Base-by-base conservation (phyloP, 2,797 vertebrate species). In the Coluber constrictor region DNA sequence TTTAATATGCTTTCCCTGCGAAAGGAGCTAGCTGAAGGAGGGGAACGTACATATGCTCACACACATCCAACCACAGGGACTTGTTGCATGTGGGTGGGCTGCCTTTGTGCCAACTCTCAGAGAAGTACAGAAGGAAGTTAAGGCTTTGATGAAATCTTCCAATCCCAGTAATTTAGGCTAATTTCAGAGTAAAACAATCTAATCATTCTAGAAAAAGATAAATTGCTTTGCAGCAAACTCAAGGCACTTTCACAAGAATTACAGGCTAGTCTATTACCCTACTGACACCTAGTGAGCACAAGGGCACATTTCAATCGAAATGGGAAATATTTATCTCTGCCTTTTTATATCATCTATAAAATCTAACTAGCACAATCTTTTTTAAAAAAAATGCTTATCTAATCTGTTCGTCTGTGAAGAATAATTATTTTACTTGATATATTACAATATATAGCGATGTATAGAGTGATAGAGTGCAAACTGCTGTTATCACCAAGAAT, bases 161-260 rank as follows among this genome's bases (percentile, higher is more conserved):
- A 56, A 86, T 66, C 89, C 66, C 61, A 91, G 86, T 70, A 89
- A 94, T 92, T 89, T 57, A 90, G 90, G 47, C 32, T 91, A 93
- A 91, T 93, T 93, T 86, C 55, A 91, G 90, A 93, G 57, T 89
- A 61, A 86, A 86, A 91, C 27, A 55, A 79, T 89, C 92, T 89
- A 63, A 57, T 91, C 66, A 59, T 51, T 92, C 56, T 91, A 70
- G 32, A n/a, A 47, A 51, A 32, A 57, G n/a, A 79, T 57, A 91
- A 2, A 59, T 37, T 37, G 60, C 15, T 54, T 47, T 87, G 87
- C 51, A 12, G 12, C 29, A 91, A 74, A 57, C 20, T 55, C 37
- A 55, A 89, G 90, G 90, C 90, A 51, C 87, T 87, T 93, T 43
- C 70, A n/a, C 51, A 61, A 89, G 54, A 37, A 55, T n/a, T 13